Percentiles rank a stretch among this genome's conserved stretches.
Evolutionary conservation across 2,797 vertebrate genomes (phyloP).

Genomic region (Cuniculus paca): DNA sequence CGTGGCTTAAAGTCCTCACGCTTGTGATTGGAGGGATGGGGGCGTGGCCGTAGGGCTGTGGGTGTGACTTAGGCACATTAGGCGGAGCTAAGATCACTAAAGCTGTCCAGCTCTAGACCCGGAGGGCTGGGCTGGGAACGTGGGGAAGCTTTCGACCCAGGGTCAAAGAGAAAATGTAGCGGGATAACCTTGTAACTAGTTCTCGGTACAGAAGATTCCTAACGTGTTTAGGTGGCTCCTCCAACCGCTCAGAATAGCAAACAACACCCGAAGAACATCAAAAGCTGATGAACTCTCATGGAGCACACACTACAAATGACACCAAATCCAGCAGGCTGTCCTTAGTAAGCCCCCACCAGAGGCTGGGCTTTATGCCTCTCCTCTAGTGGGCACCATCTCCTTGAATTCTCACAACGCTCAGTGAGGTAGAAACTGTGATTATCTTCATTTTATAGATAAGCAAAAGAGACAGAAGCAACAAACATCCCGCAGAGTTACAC

Average conservation of each 20-base stretch:
- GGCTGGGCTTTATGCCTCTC: background rate
- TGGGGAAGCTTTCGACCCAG: background rate
- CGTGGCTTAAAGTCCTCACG: background rate
- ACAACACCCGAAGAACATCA: background rate
- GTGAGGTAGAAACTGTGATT: background rate
- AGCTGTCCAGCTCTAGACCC: background rate
- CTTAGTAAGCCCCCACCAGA: background rate
- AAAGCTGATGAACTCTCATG: background rate
- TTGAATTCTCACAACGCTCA: background rate
- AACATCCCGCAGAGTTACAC: background rate
- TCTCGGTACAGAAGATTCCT: background rate
- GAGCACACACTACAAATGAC: background rate
- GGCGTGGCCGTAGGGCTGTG: background rate
- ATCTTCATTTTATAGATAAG: background rate
- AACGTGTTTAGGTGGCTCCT: background rate
- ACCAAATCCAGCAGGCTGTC: background rate
- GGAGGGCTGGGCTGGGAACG: background rate
- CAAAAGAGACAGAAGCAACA: background rate
- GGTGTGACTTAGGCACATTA: background rate
- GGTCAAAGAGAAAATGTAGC: background rate
- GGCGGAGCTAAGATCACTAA: too few species aligned
- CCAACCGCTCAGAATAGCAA: background rate
- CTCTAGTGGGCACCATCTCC: background rate
- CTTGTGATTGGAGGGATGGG: background rate
- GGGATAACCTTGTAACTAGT: conserved; percentile 11